Base-by-base conservation (phyloP, 2,797 vertebrate species). In the Eospalax fontanierii region DNA sequence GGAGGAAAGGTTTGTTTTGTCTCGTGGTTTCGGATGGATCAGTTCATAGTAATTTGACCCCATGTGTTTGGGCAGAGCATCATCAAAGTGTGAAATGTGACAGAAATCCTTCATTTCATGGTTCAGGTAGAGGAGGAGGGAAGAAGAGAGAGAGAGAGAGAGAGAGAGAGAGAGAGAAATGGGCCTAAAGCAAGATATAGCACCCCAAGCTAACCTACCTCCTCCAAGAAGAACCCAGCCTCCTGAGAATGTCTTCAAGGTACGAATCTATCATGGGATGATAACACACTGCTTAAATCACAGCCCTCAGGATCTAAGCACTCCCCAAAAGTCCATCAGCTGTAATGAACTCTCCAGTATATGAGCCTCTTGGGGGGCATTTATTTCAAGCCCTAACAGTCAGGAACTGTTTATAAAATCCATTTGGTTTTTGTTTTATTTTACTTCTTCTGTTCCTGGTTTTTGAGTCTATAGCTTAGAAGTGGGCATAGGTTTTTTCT, bases 401-500 rank as follows among this genome's bases (percentile, higher is more conserved):
- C 28, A 59, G 1, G 28, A 87, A 19, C 73, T 4, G 6, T 68
- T 86, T 59, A 59, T 73, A 87, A 92, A 74, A 65, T 89, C 35
- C 59, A 84, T 33, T 54, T 57, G 38, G 68, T 40, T 73, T 83
- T 87, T 35, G 83, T 46, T 50, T 78, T 59, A 15, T 78, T 54
- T 74, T 40, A 16, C 86, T 82, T 65, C 1, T 78, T 87, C 54
- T 92, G 18, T n/a, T 90, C 85, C 73, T 63, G 3, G 1, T 33
- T n/a, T 94, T 83, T 78, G 1, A 80, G 40, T 40, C 26, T 63
- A 38, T 81, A 89, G 18, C 57, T 74, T 93, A 81, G 3, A 89
- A 54, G 40, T 54, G 8, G 21, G 18, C 8, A 57, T 57, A 63
- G 33, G 30, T 30, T 81, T 86, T 63, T 19, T n/a, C 81, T 85